Base-by-base conservation (phyloP, 2,113 vertebrate genomes). In the Eulemur macaco region DNA sequence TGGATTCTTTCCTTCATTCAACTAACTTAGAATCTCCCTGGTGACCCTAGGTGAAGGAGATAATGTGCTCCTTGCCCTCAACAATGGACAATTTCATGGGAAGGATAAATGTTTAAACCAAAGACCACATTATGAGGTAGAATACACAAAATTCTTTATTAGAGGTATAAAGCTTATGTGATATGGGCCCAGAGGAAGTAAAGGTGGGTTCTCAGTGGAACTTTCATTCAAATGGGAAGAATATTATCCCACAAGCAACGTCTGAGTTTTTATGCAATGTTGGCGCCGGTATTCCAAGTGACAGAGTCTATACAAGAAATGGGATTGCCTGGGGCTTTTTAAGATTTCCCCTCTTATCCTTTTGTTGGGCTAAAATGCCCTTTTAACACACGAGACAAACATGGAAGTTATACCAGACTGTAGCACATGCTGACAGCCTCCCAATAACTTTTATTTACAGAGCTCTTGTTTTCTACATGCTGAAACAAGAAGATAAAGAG, bases 401-500 rank as follows among this genome's bases (percentile, higher is more conserved):
- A 68, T 21, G 6, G 8, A 76, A 21, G 14, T 29, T 37, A 39
- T 15, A 13, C 29, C 1, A 25, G 9, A 81, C 68, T 73, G n/a
- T n/a, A 60, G 39, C 13, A 34, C 27, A 25, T 25, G 66, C n/a
- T 1, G 7, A 56, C 23, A 45, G 15, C 8, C 7, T n/a, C 50
- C 39, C 50, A 54, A 14, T 34, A 94, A 69, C 21, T 17, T 68
- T 20, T 45, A 31, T 83, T 88, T 63, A 80, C 37, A 93, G 63
- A 89, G 47, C 56, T 58, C 37, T 89, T 29, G 54, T 63, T 63
- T 69, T 68, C 45, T 42, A 9, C 7, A 15, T 15, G 17, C 47
- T 78, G 18, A 87, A 97, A 97, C 78, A 86, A 50, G 84, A 71
- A 86, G 52, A 39, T 91, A 91, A 96, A 93, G 68, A 96, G 94